Conservation (phyloP, 2,113 vertebrate genomes). For the Pitta sordida region DNA sequence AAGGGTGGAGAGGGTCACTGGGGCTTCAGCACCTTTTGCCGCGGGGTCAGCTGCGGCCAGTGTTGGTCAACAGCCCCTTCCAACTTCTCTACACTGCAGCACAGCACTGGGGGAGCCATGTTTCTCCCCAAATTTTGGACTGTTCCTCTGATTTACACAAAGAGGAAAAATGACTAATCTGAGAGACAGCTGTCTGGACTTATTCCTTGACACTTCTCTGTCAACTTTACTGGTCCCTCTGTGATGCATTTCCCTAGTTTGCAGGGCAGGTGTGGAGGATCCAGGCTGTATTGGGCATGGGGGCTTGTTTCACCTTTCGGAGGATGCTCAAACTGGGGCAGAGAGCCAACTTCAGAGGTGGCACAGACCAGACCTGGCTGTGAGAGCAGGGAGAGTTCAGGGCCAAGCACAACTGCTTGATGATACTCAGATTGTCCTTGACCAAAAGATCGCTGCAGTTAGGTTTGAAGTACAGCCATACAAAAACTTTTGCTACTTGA, state of each 20-base stretch:
- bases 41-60: not conserved
- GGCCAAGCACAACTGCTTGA: not conserved
- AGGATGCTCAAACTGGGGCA: not conserved
- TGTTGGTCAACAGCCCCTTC: fast-evolving
- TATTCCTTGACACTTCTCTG: not conserved
- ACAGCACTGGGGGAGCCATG: not conserved
- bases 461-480: not conserved
- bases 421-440: not conserved
- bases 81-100: fast-evolving
- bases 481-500: not conserved
- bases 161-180: not conserved
- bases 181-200: not conserved
- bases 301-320: fast-evolving
- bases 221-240: not conserved
- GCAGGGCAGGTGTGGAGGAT: not conserved
- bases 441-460: not conserved
- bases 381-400: not conserved
- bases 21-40: not conserved
- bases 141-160: not conserved
- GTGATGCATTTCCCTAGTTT: not conserved
- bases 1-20: not conserved
- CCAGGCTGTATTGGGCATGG: fast-evolving
- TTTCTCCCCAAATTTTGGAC: not conserved
- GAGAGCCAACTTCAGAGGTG: fast-evolving
- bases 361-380: not conserved